Base-by-base conservation (phyloP, 2,113 vertebrate genomes). In the Hiodon alosoides region DNA sequence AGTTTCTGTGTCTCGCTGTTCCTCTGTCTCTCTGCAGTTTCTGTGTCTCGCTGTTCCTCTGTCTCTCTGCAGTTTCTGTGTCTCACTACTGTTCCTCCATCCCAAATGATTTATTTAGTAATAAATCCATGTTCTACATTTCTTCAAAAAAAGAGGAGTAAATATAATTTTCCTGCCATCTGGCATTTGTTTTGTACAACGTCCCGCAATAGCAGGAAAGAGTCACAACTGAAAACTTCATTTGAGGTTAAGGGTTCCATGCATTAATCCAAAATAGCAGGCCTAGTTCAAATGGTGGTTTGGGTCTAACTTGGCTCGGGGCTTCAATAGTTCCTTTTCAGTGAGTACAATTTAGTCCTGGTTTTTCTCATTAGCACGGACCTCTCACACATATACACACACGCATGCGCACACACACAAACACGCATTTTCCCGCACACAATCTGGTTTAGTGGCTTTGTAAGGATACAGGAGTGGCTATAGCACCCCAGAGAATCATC, bases 391-490 rank as follows among this genome's bases (percentile, higher is more conserved):
- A 46, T 17, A 71, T 52, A 16, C 68, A 53, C 51, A 76, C 60
- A 52, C 47, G 51, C 72, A 57, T 4, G 65, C 58, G 7, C 9
- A 70, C 3, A n/a, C 50, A 59, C 54, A 74, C 17, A 73, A 7
- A 64, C 61, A 64, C 57, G 31, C n/a, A 16, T 57, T 31, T 8
- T 7, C 11, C 3, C 69, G 7, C 60, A 13, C 31, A 10, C 61
- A 67, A 71, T 69, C 78, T 71, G 71, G 52, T 74, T 74, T 67
- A 47, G 64, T 53, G 11, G 7, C 62, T 67, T 46, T 67, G 62
- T 67, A 31, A 67, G 64, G 31, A 17, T 57, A 74, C 16, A 54
- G 47, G 60, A 67, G 61, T 74, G 8, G 51, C 73, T 65, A 65
- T 60, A 50, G 60, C 46, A 16, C 73, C 73, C 64, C 31, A 8